These are phyloP conservation scores for Pissodes strobi DNA, from an alignment of 1,140 invertebrate species.

Conservation along the genomic window DNA sequence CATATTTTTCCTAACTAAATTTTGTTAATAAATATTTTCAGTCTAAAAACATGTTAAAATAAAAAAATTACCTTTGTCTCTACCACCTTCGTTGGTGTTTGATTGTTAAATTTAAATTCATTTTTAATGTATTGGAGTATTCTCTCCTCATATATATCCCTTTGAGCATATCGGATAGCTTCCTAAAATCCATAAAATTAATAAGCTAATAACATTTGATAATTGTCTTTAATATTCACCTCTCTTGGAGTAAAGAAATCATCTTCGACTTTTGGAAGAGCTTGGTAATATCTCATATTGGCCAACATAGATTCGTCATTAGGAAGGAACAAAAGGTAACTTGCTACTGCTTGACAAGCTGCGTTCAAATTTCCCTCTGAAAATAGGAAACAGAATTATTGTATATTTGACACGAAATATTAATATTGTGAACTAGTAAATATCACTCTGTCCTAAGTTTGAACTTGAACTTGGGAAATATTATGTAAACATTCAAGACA, in stretches of 20 bases:
- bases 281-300: slow-evolving; percentile 69
- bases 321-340: slow-evolving; percentile 70
- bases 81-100: too few species aligned
- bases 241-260: slow-evolving; percentile 64
- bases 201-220: background rate
- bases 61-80: too few species aligned
- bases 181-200: slow-evolving; percentile 56
- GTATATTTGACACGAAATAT: background rate
- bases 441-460: too few species aligned
- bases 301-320: slow-evolving; percentile 70
- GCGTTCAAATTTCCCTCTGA: slow-evolving; percentile 62
- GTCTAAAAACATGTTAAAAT: too few species aligned
- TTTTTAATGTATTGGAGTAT: slow-evolving; percentile 62
- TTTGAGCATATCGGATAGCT: slow-evolving; percentile 62
- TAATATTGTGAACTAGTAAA: background rate
- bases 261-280: slow-evolving; percentile 59
- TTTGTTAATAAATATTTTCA: too few species aligned
- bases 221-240: slow-evolving; percentile 50
- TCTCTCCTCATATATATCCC: slow-evolving; percentile 61
- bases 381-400: slow-evolving; percentile 5
- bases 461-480: too few species aligned
- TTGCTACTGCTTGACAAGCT: slow-evolving; percentile 69
- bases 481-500: too few species aligned
- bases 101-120: slow-evolving; percentile 45
- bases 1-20: too few species aligned